Percentiles rank a stretch among this genome's conserved stretches.
These are phyloP conservation scores for Eptesicus fuscus DNA, from an alignment of 2,113 vertebrate species.

Conservation along the genomic window DNA sequence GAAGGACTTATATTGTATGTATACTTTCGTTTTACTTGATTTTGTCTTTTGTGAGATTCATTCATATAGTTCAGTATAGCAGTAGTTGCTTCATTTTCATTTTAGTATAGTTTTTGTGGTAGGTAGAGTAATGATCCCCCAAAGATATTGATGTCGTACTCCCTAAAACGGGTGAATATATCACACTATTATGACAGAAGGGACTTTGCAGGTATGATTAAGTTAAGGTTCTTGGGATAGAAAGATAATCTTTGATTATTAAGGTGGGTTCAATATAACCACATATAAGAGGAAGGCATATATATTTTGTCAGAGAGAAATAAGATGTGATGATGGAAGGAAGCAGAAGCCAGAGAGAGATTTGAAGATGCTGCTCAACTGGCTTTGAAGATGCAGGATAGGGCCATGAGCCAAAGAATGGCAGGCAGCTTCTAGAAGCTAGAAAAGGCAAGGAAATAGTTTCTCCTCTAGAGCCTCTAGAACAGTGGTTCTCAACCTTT, in stretches of 20 bases:
- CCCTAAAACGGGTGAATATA: neutral
- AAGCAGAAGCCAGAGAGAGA: neutral
- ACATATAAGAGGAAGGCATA: neutral
- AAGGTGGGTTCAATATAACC: neutral
- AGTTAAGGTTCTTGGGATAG: neutral
- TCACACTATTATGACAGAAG: neutral
- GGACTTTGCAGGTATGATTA: neutral
- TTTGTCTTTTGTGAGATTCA: neutral
- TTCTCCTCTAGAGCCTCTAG: neutral
- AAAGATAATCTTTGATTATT: neutral
- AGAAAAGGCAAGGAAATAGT: neutral
- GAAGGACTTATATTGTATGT: neutral
- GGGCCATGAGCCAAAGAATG: neutral
- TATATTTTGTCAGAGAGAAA: neutral
- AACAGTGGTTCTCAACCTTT: too few relatives aligned
- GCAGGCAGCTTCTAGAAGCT: neutral
- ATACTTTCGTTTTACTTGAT: neutral
- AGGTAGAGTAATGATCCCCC: neutral
- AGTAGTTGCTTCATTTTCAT: neutral
- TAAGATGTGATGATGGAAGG: neutral
- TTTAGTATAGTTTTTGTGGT: neutral
- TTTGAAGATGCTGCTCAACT: neutral
- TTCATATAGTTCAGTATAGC: neutral
- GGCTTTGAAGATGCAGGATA: constrained; percentile 9
- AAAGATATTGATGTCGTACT: neutral